Evolutionary conservation across 53 echinoderm and acorn worm species (phyloP).

Genomic region (Mesocentrotus franciscanus): DNA sequence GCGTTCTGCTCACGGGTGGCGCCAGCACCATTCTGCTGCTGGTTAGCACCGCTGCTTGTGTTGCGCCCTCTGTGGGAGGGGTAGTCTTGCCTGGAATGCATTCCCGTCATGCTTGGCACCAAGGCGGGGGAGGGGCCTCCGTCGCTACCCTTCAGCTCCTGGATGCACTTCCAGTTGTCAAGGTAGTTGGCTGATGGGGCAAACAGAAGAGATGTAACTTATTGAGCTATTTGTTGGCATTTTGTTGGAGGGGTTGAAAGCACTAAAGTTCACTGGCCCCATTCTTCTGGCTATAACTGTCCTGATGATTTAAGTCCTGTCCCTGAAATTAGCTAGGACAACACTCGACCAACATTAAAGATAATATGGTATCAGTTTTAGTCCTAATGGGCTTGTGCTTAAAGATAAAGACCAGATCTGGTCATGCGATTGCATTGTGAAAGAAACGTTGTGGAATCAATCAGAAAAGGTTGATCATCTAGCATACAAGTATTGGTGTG

Average conservation of each 20-base stretch:
- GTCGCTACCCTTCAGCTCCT: slow-evolving; percentile 84
- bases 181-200: slow-evolving; percentile 86
- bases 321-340: background rate
- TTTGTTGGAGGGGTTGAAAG: background rate
- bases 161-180: slow-evolving; percentile 99
- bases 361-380: too few species aligned
- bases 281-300: background rate
- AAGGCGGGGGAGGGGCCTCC: slow-evolving; percentile 19
- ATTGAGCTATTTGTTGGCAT: background rate
- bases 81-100: slow-evolving; percentile 8
- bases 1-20: background rate
- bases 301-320: background rate
- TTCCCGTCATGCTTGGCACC: background rate
- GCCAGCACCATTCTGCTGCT: background rate
- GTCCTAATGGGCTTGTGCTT: too few species aligned
- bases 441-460: too few species aligned
- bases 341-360: background rate
- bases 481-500: too few species aligned
- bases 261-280: background rate
- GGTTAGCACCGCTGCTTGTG: background rate
- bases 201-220: background rate
- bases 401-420: too few species aligned
- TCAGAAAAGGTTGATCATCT: too few species aligned
- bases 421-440: too few species aligned
- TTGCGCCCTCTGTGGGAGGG: background rate